Evolutionary conservation across 2,888 invertebrate genomes (phyloP).

Genomic region (Meandrusa payeni): DNA sequence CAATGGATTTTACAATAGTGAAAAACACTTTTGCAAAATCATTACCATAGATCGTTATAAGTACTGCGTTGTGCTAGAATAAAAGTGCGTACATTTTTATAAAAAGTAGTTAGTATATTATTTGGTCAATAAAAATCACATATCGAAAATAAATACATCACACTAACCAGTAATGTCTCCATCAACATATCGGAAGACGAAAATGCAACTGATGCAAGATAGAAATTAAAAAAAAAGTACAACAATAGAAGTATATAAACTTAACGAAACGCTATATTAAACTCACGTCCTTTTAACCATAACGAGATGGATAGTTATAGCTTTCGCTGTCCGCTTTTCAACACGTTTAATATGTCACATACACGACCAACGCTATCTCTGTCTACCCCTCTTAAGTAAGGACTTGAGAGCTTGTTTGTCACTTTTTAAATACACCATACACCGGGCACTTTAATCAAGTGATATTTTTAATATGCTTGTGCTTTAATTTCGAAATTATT

Average conservation of each 20-base stretch:
- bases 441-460: no score
- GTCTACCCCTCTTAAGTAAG: no score
- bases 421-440: no score
- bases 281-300: no score
- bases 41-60: constrained; percentile 29
- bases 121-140: constrained; percentile 65
- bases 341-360: no score
- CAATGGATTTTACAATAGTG: constrained; percentile 12
- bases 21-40: constrained; percentile 8
- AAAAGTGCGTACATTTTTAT: constrained; percentile 38
- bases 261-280: not conserved
- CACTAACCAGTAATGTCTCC: constrained; percentile 18
- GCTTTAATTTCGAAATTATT: no score
- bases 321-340: no score
- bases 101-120: constrained; percentile 47
- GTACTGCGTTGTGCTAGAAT: constrained; percentile 32
- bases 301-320: no score
- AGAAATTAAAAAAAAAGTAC: constrained; percentile 19
- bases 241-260: constrained; percentile 5
- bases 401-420: no score
- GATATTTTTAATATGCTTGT: no score
- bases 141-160: constrained; percentile 45
- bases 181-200: constrained; percentile 31
- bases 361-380: no score
- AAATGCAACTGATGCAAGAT: constrained; percentile 37